These are phyloP conservation scores for Drosophila nasuta DNA, from an alignment of 1,140 invertebrate genomes.

Conservation along the genomic window DNA sequence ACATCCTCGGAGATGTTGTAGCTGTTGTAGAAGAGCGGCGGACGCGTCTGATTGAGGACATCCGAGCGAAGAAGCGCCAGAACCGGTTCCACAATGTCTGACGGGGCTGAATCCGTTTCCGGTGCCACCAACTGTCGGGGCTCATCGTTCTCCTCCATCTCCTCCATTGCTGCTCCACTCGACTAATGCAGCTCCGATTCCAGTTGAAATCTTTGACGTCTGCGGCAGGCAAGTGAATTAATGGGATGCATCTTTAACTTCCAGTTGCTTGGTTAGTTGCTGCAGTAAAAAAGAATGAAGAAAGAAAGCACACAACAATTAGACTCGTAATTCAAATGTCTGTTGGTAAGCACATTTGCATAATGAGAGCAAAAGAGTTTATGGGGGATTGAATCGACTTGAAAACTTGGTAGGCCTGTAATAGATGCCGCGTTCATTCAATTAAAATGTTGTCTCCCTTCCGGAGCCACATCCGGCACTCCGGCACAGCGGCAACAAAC, in stretches of 20 bases:
- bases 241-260: constrained; percentile 61
- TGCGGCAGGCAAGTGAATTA: constrained; percentile 59
- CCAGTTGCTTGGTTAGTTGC: constrained; percentile 1
- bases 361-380: background rate
- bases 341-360: background rate
- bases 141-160: constrained; percentile 41
- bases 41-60: constrained; percentile 57
- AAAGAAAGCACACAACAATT: background rate
- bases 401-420: background rate
- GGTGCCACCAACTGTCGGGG: constrained; percentile 33
- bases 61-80: constrained; percentile 65
- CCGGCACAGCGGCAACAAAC: constrained; percentile 49
- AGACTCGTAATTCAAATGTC: too few species aligned
- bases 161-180: constrained; percentile 22
- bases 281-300: background rate
- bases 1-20: constrained; percentile 83
- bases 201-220: constrained; percentile 39
- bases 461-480: constrained; percentile 37
- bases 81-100: constrained; percentile 51
- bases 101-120: constrained; percentile 57
- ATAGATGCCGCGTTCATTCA: constrained; percentile 52
- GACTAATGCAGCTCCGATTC: constrained; percentile 48
- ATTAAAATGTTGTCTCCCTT: constrained; percentile 69
- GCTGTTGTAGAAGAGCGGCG: constrained; percentile 69
- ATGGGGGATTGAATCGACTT: background rate